A percentile compares a stretch with the other conserved stretches of the same genome.
These are phyloP conservation scores for Metallyticus violacea DNA, from an alignment of 2,888 invertebrate species.

Conservation along the genomic window DNA sequence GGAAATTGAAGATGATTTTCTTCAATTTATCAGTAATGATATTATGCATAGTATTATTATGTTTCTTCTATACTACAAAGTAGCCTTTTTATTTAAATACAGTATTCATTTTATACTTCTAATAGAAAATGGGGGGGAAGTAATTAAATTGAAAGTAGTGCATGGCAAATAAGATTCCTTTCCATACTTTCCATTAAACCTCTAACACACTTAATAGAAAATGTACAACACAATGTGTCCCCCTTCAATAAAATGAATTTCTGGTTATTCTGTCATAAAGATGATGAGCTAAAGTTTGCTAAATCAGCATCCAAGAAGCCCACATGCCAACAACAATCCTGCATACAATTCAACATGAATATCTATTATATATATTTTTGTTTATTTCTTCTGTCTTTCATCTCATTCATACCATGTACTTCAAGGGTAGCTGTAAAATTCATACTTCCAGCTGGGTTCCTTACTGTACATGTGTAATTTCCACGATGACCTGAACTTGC, in stretches of 20 bases:
- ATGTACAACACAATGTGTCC: neutral
- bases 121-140: too few relatives aligned
- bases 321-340: neutral
- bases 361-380: neutral
- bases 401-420: conserved; percentile 25
- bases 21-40: too few relatives aligned
- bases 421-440: conserved; percentile 39
- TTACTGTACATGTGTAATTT: conserved; percentile 46
- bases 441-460: conserved; percentile 42
- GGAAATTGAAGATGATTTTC: too few relatives aligned
- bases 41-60: too few relatives aligned
- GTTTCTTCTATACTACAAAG: too few relatives aligned
- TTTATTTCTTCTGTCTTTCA: neutral
- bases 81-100: too few relatives aligned
- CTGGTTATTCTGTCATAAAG: neutral
- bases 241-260: neutral
- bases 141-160: neutral
- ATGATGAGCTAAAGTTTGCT: neutral
- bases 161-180: neutral
- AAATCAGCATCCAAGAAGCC: neutral
- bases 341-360: neutral
- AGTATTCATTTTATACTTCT: too few relatives aligned
- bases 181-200: neutral
- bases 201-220: too few relatives aligned
- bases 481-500: conserved; percentile 41